phyloP scores from a whole-genome alignment of 2,113 vertebrate genomes.

The Axis porcinus region DNA sequence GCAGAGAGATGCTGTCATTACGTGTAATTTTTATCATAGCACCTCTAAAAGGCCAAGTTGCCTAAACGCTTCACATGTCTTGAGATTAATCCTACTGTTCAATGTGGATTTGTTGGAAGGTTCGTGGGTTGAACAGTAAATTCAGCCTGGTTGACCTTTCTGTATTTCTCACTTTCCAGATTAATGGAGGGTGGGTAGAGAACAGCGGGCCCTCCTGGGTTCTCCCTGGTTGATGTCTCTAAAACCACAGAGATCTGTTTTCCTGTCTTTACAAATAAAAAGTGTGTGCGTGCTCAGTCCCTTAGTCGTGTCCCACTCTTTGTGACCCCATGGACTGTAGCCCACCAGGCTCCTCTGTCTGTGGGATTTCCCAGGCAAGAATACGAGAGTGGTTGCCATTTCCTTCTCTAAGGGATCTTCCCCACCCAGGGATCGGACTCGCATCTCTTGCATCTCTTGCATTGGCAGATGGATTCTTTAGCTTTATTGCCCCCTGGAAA shows the following conservation, averaged over 20 bases:
- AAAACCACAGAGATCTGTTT: background rate
- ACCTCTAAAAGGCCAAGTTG: background rate
- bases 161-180: background rate
- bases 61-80: rapidly evolving
- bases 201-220: background rate
- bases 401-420: background rate
- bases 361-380: background rate
- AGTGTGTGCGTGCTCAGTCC: background rate
- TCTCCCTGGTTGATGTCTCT: background rate
- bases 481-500: background rate
- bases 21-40: background rate
- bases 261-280: background rate
- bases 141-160: background rate
- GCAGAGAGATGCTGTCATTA: background rate
- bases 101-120: background rate
- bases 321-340: background rate
- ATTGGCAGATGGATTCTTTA: background rate
- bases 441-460: background rate
- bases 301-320: background rate
- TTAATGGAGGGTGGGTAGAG: background rate
- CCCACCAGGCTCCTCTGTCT: background rate
- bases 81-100: background rate
- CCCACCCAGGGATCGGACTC: background rate
- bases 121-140: background rate
- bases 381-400: background rate